phyloP scores from a whole-genome alignment of 1,140 invertebrate species.

The Catajapyx aquilonaris region DNA sequence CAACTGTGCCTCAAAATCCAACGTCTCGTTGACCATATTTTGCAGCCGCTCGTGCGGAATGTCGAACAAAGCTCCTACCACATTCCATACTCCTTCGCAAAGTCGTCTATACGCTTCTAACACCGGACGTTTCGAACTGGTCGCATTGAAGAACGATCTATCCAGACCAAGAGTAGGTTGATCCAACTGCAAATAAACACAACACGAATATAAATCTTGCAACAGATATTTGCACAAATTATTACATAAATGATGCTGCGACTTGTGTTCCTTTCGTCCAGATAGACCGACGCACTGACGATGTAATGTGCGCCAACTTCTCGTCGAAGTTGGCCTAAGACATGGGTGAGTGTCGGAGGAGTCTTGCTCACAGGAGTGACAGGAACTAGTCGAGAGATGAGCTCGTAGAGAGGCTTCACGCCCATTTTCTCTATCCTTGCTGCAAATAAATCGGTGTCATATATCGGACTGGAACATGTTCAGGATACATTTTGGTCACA shows the following conservation, averaged over 20 bases:
- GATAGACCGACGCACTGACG: conserved; percentile 7
- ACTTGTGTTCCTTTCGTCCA: conserved; percentile 10
- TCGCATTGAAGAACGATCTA: conserved; percentile 4
- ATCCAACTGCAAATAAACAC: conserved; percentile 3
- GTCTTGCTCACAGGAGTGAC: background rate
- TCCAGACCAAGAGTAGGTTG: conserved; percentile 6
- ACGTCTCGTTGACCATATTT: conserved; percentile 2
- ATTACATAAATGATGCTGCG: conserved; percentile 10
- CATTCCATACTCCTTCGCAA: conserved; percentile 3
- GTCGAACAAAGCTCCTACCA: background rate
- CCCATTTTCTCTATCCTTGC: background rate
- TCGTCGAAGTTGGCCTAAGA: conserved; percentile 10
- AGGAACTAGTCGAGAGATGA: background rate
- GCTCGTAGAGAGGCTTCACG: background rate
- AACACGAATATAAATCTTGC: background rate
- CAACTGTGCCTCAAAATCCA: conserved; percentile 6
- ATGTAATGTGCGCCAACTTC: conserved; percentile 9
- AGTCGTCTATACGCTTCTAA: conserved; percentile 5
- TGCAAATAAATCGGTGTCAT: too few relatives aligned
- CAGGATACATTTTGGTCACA: too few relatives aligned
- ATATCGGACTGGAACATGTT: too few relatives aligned
- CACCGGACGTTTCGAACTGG: background rate
- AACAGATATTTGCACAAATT: background rate
- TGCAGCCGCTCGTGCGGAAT: background rate
- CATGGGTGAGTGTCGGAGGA: background rate